Conservation (phyloP, 2,113 vertebrate species). For the Leucoraja erinaceus region DNA sequence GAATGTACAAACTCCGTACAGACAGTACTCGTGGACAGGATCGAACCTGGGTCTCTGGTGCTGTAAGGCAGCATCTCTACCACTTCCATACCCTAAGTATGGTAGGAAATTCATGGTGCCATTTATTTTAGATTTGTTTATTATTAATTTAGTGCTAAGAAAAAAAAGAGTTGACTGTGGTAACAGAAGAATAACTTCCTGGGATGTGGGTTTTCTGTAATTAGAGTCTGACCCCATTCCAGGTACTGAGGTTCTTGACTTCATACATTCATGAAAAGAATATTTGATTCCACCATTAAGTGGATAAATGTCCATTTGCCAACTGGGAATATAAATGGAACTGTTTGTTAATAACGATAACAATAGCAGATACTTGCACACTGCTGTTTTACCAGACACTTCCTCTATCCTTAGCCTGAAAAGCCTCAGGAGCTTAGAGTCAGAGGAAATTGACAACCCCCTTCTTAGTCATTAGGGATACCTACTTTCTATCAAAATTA, state of each 20-base stretch:
- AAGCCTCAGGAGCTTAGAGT: neutral
- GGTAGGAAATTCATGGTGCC: too few species aligned
- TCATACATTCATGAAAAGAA: conserved; percentile 25
- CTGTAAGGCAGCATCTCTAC: too few species aligned
- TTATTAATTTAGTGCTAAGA: neutral
- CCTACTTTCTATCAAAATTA: neutral
- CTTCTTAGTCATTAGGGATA: neutral
- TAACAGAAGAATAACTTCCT: neutral
- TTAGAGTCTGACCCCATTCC: neutral
- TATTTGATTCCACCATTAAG: neutral
- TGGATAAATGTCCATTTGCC: neutral
- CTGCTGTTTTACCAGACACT: neutral
- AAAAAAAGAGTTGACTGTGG: neutral
- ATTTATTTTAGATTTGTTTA: conserved; percentile 7
- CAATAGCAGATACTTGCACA: neutral
- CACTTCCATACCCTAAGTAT: too few species aligned
- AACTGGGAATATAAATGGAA: conserved; percentile 13
- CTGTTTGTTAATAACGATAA: neutral
- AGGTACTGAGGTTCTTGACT: neutral
- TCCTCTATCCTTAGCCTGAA: neutral
- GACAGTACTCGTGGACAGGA: too few species aligned
- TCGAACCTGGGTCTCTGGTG: too few species aligned
- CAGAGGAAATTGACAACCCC: neutral
- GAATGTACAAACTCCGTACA: too few species aligned
- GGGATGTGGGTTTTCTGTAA: neutral